Evolutionary conservation across 2,888 invertebrate species (phyloP).

Genomic region (Aelia acuminata): DNA sequence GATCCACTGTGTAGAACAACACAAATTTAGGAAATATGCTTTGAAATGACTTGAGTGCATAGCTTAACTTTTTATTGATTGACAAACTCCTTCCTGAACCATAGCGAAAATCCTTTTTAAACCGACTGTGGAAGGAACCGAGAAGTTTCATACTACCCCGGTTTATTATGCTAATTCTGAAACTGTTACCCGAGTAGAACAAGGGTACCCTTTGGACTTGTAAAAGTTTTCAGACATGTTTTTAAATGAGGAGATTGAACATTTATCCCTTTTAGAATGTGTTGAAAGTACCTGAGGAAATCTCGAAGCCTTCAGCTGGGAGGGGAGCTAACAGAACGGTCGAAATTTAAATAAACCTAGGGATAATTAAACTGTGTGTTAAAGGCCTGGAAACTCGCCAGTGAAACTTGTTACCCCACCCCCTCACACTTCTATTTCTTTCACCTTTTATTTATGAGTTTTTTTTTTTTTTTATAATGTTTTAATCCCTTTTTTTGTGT

Average conservation of each 20-base stretch:
- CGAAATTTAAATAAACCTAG: slow-evolving; percentile 49
- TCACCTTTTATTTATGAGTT: slow-evolving; percentile 38
- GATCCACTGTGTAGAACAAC: neutral
- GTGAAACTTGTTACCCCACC: slow-evolving; percentile 38
- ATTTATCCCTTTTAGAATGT: slow-evolving; percentile 44
- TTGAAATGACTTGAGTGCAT: neutral
- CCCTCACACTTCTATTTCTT: slow-evolving; percentile 20
- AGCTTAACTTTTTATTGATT: neutral
- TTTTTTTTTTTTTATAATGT: slow-evolving; percentile 3
- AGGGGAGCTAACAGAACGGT: neutral
- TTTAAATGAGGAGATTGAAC: slow-evolving; percentile 41
- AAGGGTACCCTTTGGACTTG: neutral
- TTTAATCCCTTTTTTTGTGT: neutral
- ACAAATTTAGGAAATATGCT: neutral
- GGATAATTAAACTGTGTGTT: slow-evolving; percentile 50
- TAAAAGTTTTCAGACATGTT: slow-evolving; percentile 36
- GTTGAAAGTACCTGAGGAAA: slow-evolving; percentile 27
- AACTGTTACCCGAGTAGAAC: neutral
- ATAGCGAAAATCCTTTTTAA: neutral
- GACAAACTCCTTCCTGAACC: neutral
- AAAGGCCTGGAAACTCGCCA: slow-evolving; percentile 45
- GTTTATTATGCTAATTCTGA: slow-evolving; percentile 29
- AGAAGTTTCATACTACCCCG: neutral
- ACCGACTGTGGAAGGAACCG: neutral
- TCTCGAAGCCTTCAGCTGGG: neutral